Percentiles rank a stretch among this genome's conserved stretches.
phyloP scores from a whole-genome alignment of 35 echinoderm and acorn worm genomes.

The Eucidaris tribuloides region DNA sequence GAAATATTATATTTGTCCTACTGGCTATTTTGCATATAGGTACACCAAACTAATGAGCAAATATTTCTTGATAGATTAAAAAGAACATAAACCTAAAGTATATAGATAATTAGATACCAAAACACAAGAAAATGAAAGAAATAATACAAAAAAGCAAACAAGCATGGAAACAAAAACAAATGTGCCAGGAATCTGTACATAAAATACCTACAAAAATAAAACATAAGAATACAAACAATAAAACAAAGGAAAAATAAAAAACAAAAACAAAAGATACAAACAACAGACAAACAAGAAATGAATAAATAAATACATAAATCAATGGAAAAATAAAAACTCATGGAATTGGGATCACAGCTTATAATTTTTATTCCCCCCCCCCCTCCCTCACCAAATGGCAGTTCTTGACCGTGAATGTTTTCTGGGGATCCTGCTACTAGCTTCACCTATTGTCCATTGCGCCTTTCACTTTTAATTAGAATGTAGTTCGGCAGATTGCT shows the following conservation, averaged over 20 bases:
- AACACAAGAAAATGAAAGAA: background rate
- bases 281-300: too few species aligned
- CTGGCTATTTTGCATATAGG: background rate
- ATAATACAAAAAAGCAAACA: background rate
- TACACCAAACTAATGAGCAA: background rate
- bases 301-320: background rate
- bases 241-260: background rate
- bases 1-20: background rate
- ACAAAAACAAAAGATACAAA: background rate
- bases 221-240: background rate
- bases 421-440: too few species aligned
- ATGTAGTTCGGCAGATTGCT: too few species aligned
- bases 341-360: background rate
- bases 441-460: too few species aligned
- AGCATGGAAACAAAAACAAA: background rate
- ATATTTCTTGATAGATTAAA: background rate
- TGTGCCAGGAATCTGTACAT: background rate
- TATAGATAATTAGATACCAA: background rate
- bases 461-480: too few species aligned
- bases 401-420: too few species aligned
- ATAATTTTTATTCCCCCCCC: background rate
- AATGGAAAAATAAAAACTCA: background rate
- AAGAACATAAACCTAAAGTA: background rate
- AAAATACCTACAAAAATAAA: background rate
- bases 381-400: too few species aligned